Conservation (phyloP, 2,888 invertebrate genomes). For the Adelognathus sp. region DNA sequence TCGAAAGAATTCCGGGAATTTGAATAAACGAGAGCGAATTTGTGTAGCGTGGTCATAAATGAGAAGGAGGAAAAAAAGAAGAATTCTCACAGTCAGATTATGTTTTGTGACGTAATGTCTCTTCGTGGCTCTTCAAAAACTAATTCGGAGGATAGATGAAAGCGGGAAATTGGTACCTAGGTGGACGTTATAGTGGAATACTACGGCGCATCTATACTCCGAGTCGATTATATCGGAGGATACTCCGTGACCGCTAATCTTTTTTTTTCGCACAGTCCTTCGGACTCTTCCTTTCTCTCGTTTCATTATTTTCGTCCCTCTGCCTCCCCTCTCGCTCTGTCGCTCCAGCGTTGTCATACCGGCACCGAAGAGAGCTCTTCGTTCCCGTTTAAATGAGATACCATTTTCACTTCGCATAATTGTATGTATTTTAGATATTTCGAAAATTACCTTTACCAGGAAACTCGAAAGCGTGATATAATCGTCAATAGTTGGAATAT, state of each 20-base stretch:
- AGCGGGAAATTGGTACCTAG: conserved; percentile 53
- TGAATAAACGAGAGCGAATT: conserved; percentile 17
- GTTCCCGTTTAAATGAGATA: conserved; percentile 60
- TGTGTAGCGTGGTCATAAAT: conserved; percentile 8
- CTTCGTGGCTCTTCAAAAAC: conserved; percentile 25
- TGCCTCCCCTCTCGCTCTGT: conserved; percentile 2
- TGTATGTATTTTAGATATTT: conserved; percentile 80
- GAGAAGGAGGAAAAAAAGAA: not conserved
- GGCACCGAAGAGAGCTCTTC: conserved; percentile 15
- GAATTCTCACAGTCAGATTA: not conserved
- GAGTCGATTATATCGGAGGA: conserved; percentile 37
- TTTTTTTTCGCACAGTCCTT: conserved; percentile 30
- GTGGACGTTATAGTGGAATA: conserved; percentile 44
- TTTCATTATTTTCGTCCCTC: not conserved
- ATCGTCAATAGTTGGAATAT: conserved; percentile 78
- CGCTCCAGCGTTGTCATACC: conserved; percentile 29
- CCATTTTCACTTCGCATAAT: conserved; percentile 72
- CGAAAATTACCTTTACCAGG: conserved; percentile 79
- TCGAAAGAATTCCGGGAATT: conserved; percentile 6
- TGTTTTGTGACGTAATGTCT: conserved; percentile 40
- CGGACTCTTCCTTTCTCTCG: conserved; percentile 5
- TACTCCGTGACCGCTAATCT: conserved; percentile 43
- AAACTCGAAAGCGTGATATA: conserved; percentile 75
- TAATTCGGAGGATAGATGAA: conserved; percentile 6
- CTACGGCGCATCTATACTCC: conserved; percentile 59